Percentiles rank a stretch among this genome's conserved stretches.
phyloP scores from a whole-genome alignment of 2,888 invertebrate species.

The Apamea monoglypha region DNA sequence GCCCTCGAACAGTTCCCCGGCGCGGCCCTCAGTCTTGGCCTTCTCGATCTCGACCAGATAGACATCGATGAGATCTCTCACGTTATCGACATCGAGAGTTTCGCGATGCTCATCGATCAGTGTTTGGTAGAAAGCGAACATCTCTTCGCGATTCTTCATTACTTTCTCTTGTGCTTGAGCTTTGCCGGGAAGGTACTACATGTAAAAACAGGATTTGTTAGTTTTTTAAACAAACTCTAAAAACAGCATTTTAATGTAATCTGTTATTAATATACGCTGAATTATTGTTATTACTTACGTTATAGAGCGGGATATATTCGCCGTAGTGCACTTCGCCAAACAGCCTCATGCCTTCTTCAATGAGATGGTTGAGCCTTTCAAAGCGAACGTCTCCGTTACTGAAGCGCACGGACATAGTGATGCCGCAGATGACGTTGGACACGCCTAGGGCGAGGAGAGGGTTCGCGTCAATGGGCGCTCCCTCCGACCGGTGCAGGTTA shows the following conservation, averaged over 20 bases:
- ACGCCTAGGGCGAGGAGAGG: slow-evolving; percentile 94
- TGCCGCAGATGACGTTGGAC: slow-evolving; percentile 97
- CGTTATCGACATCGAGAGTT: slow-evolving; percentile 93
- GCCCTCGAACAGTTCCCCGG: slow-evolving; percentile 94
- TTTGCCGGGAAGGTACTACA: slow-evolving; percentile 91
- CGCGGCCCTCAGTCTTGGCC: slow-evolving; percentile 94
- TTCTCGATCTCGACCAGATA: slow-evolving; percentile 96
- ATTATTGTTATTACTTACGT: slow-evolving; percentile 79
- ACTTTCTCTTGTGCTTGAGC: slow-evolving; percentile 91
- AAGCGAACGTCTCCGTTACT: slow-evolving; percentile 94
- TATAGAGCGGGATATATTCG: slow-evolving; percentile 95
- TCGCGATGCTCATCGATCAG: slow-evolving; percentile 95
- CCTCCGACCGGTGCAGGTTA: slow-evolving; percentile 91
- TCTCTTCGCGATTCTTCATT: slow-evolving; percentile 94
- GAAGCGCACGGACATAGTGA: slow-evolving; percentile 97
- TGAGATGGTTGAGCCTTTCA: slow-evolving; percentile 94
- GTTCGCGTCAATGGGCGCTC: slow-evolving; percentile 93
- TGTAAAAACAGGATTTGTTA: slow-evolving; percentile 59
- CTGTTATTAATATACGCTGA: not conserved
- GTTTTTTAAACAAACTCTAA: not conserved
- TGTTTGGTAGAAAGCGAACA: slow-evolving; percentile 95
- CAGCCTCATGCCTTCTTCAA: slow-evolving; percentile 97
- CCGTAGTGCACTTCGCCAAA: slow-evolving; percentile 96
- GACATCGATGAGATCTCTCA: slow-evolving; percentile 96
- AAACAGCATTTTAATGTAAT: not conserved